These are phyloP conservation scores for Ageneiosus marmoratus DNA, from an alignment of 2,113 vertebrate genomes.

Conservation along the genomic window DNA sequence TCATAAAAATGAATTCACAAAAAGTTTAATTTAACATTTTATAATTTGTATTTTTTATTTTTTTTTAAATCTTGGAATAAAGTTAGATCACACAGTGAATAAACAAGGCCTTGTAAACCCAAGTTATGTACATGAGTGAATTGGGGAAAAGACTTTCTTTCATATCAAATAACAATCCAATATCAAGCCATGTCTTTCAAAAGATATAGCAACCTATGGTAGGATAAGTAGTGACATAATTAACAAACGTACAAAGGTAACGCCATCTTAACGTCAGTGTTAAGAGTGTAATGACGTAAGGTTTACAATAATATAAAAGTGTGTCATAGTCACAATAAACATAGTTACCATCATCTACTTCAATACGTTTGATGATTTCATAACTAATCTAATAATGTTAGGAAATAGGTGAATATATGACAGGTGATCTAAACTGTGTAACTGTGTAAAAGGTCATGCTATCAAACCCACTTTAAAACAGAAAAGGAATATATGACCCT, in stretches of 20 bases:
- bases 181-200: neutral
- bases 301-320: neutral
- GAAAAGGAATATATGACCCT: conserved; percentile 36
- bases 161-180: neutral
- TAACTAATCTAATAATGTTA: conserved; percentile 11
- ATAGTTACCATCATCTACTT: neutral
- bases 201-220: neutral
- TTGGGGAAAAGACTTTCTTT: neutral
- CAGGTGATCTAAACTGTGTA: conserved; percentile 7
- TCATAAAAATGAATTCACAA: neutral
- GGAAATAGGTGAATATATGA: neutral
- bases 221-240: neutral
- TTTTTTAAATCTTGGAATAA: neutral
- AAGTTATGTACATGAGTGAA: neutral
- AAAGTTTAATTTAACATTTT: neutral
- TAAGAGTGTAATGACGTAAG: neutral
- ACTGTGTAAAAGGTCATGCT: conserved; percentile 45
- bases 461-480: conserved; percentile 11
- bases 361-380: neutral
- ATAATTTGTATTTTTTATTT: neutral
- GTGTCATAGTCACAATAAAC: neutral
- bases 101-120: neutral
- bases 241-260: neutral
- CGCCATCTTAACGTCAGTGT: neutral
- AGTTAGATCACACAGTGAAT: neutral